These are phyloP conservation scores for Flabesymbios commensalis DNA, from an alignment of 2,888 invertebrate species.

Conservation along the genomic window DNA sequence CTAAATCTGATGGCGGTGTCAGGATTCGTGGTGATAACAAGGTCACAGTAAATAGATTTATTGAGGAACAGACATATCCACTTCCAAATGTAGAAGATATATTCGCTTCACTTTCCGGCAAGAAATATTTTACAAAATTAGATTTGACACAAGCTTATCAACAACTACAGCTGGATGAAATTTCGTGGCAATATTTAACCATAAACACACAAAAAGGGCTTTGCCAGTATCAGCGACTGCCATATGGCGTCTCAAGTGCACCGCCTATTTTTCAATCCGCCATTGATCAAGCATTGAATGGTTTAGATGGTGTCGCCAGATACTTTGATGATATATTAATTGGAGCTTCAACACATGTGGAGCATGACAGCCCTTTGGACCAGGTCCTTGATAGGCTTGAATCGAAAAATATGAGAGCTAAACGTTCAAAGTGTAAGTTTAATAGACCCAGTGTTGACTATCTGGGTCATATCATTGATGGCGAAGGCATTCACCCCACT, in stretches of 20 bases:
- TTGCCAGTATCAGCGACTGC: neutral
- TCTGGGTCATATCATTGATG: slow-evolving; percentile 25
- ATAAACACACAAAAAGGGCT: neutral
- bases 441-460: slow-evolving; percentile 4
- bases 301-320: neutral
- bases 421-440: neutral
- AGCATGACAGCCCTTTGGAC: neutral
- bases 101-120: no score
- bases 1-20: no score
- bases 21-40: no score
- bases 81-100: no score
- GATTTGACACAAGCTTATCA: no score
- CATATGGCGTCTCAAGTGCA: neutral
- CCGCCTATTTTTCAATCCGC: neutral
- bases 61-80: no score
- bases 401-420: neutral
- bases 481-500: slow-evolving; percentile 21
- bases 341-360: neutral
- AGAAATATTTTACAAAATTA: no score
- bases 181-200: neutral
- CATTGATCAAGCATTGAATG: neutral
- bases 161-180: no score
- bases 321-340: neutral
- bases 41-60: no score
- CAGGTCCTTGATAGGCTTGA: neutral